Base-by-base conservation (phyloP, 1,140 invertebrate genomes). In the Cydia amplana region DNA sequence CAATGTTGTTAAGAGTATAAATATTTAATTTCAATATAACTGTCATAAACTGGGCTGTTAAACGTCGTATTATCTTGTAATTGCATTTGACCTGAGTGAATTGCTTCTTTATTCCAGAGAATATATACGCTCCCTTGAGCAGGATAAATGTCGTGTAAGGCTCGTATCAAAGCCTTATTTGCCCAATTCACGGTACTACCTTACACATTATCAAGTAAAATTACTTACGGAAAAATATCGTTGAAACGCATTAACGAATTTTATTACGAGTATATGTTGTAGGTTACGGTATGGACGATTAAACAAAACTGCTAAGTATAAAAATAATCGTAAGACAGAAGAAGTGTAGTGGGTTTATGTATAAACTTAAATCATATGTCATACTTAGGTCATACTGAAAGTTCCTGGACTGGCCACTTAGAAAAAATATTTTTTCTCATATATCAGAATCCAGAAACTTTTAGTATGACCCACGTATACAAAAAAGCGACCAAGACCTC, bases 21-120 rank as follows among this genome's bases (percentile, higher is more conserved):
- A 20, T 12, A 40, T 23, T 10, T 60, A 23, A 60, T 60, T 0
- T 60, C 55, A 20, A 23, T 60, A 4, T 60, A 23, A 60, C 55
- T 60, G 55, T n/a, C n/a, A 51, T 23, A n/a, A 60, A 23, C 18
- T 60, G 18, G 55, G 55, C 20, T 60, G 9, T 60, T 60, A 60
- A 55, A 23, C 55, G 55, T 23, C 55, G 18, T 60, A 60, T 60
- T 60, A 60, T 23, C 20, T 20, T 60, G 55, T 23, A 60, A 60
- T 60, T 60, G 7, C 12, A 4, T 60, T 20, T 60, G 65, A 20
- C 9, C 64, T 32, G 10, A 70, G 65, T 18, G 32, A 70, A 70
- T 70, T 40, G 65, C 65, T 67, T 70, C 16, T 70, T 70, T 70
- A 70, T n/a, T 43, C n/a, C 28, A 67, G 28, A 9, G 4, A 65